Evolutionary conservation across 2,113 vertebrate species (phyloP), one percentile per base, ranked within the genome.

Genomic region (Bubalus kerabau): DNA sequence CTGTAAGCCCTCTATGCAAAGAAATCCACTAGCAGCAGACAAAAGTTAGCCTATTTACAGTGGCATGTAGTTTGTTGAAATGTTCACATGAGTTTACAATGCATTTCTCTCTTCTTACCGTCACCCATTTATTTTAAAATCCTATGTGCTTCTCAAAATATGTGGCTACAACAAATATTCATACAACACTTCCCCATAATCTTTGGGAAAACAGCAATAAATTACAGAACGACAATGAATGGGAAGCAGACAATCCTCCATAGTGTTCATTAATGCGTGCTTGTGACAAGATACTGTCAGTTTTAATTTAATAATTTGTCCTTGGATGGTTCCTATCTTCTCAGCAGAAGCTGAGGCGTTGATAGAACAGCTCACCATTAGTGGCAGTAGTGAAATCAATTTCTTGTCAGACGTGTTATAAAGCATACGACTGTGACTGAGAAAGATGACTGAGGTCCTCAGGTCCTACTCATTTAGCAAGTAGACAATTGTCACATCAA

Each of bases 251-350:
- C 80, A 95, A 76, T 97, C 52, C 95, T 98, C 97, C 46, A 14
- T 0, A 86, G 96, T 93, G 91, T 91, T 98, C 87, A 92, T 97
- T 98, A 98, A 97, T 94, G 86, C 89, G 48, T 97, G 82, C 24
- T 78, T 95, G 64, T 78, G 97, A 98, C 97, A 98, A 91, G 96
- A 67, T 43, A 92, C 30, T 97, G 97, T 82, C 60, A 56, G 90
- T 84, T 97, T 95, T 97, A 88, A 96, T 95, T 98, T 91, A 60
- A 84, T 97, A 54, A 97, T 93, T 95, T 97, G 98, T 96, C 67
- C 93, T 95, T 81, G 56, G 80, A 87, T 46, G 11, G 87, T 93
- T 98, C 57, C 64, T 95, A 26, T 60, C 94, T 96, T 85, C 86
- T 92, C 78, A 83, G n/a, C 92, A 88, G 82, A 90, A 97, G 80